These are phyloP conservation scores for Scartelaos histophorus DNA, from an alignment of 2,113 vertebrate genomes.

Conservation along the genomic window DNA sequence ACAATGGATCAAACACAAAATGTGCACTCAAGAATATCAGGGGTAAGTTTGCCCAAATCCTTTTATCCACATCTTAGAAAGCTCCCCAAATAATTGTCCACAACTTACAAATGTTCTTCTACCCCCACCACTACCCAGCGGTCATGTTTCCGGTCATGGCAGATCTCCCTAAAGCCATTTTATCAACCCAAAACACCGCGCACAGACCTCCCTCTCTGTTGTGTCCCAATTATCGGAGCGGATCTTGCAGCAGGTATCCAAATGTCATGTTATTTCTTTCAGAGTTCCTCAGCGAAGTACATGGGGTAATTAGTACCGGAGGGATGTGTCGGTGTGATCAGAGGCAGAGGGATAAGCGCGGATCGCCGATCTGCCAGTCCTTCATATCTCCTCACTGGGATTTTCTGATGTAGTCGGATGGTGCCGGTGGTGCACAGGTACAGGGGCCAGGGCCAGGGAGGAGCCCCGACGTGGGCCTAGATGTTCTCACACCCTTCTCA, in stretches of 20 bases:
- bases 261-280: constrained; percentile 76
- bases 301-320: constrained; percentile 80
- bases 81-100: constrained; percentile 68
- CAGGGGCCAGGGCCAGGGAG: constrained; percentile 33
- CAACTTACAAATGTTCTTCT: constrained; percentile 45
- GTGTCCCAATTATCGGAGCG: constrained; percentile 76
- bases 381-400: constrained; percentile 58
- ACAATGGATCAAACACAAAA: constrained; percentile 59
- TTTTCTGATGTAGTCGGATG: constrained; percentile 53
- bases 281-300: constrained; percentile 48
- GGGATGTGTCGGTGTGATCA: constrained; percentile 76
- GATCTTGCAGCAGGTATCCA: constrained; percentile 72
- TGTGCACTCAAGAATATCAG: constrained; percentile 69
- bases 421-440: constrained; percentile 54
- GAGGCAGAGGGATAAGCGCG: constrained; percentile 63
- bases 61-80: constrained; percentile 70
- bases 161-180: constrained; percentile 63
- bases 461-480: constrained; percentile 40
- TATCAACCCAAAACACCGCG: constrained; percentile 67
- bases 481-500: constrained; percentile 63
- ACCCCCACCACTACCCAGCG: constrained; percentile 34
- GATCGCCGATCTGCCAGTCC: constrained; percentile 47
- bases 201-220: constrained; percentile 65
- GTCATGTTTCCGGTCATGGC: constrained; percentile 64
- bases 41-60: constrained; percentile 61